Evolutionary conservation across 1,140 invertebrate species (phyloP).

Genomic region (Akabosia matsudoensis): DNA sequence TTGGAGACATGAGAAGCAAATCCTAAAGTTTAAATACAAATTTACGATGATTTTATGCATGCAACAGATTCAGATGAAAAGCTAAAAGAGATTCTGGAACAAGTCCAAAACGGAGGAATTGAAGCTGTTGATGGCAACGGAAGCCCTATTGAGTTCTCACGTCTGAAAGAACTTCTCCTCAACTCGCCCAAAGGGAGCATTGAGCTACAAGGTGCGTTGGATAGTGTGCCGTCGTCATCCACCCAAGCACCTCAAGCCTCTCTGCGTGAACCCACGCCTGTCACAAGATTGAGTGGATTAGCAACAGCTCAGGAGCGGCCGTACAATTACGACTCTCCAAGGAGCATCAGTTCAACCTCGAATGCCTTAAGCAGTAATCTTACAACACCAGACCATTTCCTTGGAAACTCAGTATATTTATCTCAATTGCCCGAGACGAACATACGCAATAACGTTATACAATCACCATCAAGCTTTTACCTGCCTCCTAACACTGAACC

Average conservation of each 20-base stretch:
- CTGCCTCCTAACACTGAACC: neutral
- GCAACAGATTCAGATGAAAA: conserved; percentile 20
- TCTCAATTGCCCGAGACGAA: too few relatives aligned
- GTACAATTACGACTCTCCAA: too few relatives aligned
- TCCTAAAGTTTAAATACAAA: too few relatives aligned
- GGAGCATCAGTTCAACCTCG: too few relatives aligned
- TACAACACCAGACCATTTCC: too few relatives aligned
- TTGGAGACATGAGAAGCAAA: too few relatives aligned
- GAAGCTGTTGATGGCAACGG: conserved; percentile 32
- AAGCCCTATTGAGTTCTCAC: conserved; percentile 26
- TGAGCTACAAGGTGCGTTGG: neutral
- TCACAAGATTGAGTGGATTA: neutral
- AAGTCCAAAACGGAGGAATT: conserved; percentile 22
- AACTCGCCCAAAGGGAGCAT: neutral
- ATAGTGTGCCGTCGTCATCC: neutral
- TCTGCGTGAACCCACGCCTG: neutral
- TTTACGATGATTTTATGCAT: too few relatives aligned
- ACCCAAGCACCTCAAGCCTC: neutral
- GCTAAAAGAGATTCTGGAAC: conserved; percentile 28
- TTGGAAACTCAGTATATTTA: too few relatives aligned
- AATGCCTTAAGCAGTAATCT: too few relatives aligned
- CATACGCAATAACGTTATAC: too few relatives aligned
- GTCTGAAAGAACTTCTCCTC: conserved; percentile 22
- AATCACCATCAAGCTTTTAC: neutral
- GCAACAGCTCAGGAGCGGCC: neutral